Evolutionary conservation across 23 tunicate genomes (phyloP).

Genomic region (Corella eumyota): DNA sequence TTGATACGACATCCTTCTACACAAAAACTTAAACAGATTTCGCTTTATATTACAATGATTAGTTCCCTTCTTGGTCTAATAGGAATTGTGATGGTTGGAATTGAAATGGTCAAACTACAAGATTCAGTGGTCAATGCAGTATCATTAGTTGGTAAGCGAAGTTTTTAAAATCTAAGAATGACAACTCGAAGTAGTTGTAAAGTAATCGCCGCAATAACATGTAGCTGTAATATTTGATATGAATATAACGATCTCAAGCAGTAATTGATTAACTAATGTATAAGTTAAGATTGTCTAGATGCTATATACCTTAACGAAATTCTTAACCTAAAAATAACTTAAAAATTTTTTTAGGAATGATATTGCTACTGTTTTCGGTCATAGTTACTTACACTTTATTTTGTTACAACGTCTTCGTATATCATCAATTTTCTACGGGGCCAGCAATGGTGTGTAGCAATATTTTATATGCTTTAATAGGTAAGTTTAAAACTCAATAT

Average conservation of each 20-base stretch:
- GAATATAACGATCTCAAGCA: not conserved
- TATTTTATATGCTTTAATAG: not conserved
- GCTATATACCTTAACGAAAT: no score
- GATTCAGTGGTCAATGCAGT: not conserved
- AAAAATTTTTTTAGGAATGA: not conserved
- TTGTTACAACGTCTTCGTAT: not conserved
- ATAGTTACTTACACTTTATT: not conserved
- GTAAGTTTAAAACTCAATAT: no score
- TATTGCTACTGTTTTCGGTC: not conserved
- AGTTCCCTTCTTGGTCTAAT: not conserved
- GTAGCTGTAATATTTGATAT: not conserved
- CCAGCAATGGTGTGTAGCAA: not conserved
- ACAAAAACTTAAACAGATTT: not conserved
- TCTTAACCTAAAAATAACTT: no score
- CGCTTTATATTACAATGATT: not conserved
- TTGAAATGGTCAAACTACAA: not conserved
- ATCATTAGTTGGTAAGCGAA: not conserved
- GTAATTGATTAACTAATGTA: not conserved
- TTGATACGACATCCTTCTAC: not conserved
- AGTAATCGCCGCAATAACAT: not conserved
- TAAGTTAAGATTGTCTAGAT: not conserved
- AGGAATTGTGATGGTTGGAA: not conserved
- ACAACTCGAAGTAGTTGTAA: not conserved
- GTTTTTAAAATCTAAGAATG: not conserved
- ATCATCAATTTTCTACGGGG: slow-evolving; percentile 1